Evolutionary conservation across 2,113 vertebrate species (phyloP).

Genomic region (Corythaeola cristata): DNA sequence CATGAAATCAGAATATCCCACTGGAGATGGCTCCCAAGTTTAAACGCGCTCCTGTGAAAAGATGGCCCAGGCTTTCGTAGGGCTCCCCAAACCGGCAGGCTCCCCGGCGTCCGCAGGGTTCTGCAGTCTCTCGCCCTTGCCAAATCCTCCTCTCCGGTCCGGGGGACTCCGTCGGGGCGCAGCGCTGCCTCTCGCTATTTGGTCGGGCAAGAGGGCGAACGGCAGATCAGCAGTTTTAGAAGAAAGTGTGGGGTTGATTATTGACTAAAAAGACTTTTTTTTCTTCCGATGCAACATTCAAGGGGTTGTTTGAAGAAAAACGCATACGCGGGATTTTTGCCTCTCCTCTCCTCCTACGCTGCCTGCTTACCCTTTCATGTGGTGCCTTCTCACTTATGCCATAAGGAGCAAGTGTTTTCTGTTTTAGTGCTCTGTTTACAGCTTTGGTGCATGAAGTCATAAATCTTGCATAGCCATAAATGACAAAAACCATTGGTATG

Average conservation of each 20-base stretch:
- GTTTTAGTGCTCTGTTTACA: slow-evolving; percentile 88
- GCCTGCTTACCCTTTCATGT: slow-evolving; percentile 80
- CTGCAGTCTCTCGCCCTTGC: background rate
- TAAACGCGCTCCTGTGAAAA: background rate
- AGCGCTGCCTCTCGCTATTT: slow-evolving; percentile 36
- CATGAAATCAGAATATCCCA: background rate
- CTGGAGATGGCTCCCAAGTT: background rate
- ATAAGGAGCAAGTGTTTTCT: slow-evolving; percentile 85
- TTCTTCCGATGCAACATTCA: slow-evolving; percentile 78
- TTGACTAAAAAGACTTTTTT: slow-evolving; percentile 84
- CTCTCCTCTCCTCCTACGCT: slow-evolving; percentile 89
- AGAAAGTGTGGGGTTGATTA: slow-evolving; percentile 91
- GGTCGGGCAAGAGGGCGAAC: slow-evolving; percentile 51
- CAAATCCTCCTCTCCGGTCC: background rate
- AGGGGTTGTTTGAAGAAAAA: slow-evolving; percentile 80
- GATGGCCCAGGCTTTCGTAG: background rate
- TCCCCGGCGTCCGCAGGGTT: background rate
- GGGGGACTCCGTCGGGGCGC: background rate
- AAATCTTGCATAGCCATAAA: slow-evolving; percentile 91
- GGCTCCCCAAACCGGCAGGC: background rate
- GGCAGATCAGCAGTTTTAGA: slow-evolving; percentile 88
- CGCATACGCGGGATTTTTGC: slow-evolving; percentile 84
- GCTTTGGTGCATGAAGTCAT: slow-evolving; percentile 85
- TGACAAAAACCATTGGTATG: slow-evolving; percentile 89
- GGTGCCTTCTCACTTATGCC: slow-evolving; percentile 79